These are phyloP conservation scores for Osmoderma eremita DNA, from an alignment of 2,888 invertebrate species.

Conservation along the genomic window DNA sequence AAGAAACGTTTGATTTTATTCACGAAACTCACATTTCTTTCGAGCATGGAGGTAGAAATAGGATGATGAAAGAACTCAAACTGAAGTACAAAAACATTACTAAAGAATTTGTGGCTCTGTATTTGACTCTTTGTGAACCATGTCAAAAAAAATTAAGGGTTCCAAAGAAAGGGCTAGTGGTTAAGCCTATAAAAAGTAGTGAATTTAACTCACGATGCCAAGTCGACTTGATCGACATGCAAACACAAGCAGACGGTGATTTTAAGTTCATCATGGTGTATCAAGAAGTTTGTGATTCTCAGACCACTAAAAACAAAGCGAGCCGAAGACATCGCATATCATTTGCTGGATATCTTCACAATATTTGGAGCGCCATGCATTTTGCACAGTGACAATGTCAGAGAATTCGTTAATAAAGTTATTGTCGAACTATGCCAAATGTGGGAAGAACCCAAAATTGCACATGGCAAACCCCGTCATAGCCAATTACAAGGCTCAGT, in stretches of 20 bases:
- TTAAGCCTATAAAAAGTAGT: slow-evolving; percentile 11
- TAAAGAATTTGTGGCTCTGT: slow-evolving; percentile 36
- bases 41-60: slow-evolving; percentile 39
- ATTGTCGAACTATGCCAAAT: slow-evolving; percentile 5
- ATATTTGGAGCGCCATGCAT: slow-evolving; percentile 35
- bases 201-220: slow-evolving; percentile 50
- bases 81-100: slow-evolving; percentile 43
- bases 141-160: slow-evolving; percentile 34
- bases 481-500: background rate
- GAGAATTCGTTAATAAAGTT: slow-evolving; percentile 54
- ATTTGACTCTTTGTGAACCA: slow-evolving; percentile 38
- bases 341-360: slow-evolving; percentile 17
- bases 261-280: slow-evolving; percentile 57
- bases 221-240: slow-evolving; percentile 57
- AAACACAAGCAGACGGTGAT: slow-evolving; percentile 52
- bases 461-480: background rate
- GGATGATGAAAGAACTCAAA: slow-evolving; percentile 38
- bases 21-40: slow-evolving; percentile 42
- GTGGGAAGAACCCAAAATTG: background rate
- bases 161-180: slow-evolving; percentile 30
- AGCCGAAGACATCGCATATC: background rate
- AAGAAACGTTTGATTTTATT: slow-evolving; percentile 39
- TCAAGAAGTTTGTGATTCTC: slow-evolving; percentile 13
- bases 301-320: slow-evolving; percentile 3
- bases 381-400: slow-evolving; percentile 53